Conservation (phyloP, 2,113 vertebrate species). For the Jaculus jaculus region DNA sequence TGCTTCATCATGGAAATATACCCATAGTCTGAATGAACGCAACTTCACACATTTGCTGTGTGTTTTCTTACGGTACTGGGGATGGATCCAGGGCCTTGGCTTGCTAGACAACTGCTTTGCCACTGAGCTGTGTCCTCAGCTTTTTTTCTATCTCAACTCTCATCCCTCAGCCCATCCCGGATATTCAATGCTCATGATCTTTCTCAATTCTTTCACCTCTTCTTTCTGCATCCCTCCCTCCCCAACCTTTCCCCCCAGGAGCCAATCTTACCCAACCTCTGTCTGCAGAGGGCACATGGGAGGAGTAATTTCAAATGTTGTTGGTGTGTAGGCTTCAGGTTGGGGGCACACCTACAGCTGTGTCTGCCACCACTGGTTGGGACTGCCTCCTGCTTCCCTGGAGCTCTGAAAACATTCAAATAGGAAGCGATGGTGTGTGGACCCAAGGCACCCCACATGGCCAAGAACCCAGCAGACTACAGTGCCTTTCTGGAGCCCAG, state of each 20-base stretch:
- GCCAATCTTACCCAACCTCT: neutral
- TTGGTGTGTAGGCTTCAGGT: neutral
- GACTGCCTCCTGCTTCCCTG: fast-evolving
- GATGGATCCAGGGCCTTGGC: too few relatives aligned
- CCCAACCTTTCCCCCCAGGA: neutral
- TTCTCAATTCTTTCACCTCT: fast-evolving
- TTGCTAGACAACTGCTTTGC: too few relatives aligned
- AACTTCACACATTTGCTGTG: too few relatives aligned
- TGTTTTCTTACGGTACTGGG: neutral
- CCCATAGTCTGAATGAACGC: too few relatives aligned
- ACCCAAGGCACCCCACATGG: neutral
- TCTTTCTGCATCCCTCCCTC: neutral
- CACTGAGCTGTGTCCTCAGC: too few relatives aligned
- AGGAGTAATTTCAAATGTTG: fast-evolving
- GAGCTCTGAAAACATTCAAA: neutral
- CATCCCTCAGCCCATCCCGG: neutral
- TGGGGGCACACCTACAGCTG: fast-evolving
- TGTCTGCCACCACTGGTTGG: fast-evolving
- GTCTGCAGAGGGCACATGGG: neutral
- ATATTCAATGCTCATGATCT: neutral
- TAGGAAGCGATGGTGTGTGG: fast-evolving
- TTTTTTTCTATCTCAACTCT: neutral
- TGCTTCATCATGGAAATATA: too few relatives aligned
- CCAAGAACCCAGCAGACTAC: neutral
- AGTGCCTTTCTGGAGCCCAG: neutral